These are phyloP conservation scores for Dryococelus australis DNA, from an alignment of 2,888 invertebrate species.

Conservation along the genomic window DNA sequence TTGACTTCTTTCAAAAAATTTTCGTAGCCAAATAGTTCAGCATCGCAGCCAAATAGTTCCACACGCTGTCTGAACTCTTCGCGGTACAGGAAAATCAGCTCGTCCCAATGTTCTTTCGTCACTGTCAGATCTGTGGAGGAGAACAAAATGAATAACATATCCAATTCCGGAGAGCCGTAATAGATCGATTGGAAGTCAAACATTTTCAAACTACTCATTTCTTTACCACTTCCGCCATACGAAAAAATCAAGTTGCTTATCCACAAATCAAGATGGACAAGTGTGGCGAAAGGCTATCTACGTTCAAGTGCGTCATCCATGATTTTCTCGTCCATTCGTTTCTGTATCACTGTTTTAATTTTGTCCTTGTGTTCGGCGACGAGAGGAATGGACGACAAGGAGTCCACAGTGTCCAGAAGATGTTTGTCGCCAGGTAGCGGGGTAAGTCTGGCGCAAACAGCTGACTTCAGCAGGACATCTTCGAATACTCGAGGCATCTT, in stretches of 20 bases:
- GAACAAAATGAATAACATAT: too few species aligned
- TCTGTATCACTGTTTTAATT: not conserved
- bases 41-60: too few species aligned
- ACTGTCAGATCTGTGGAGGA: too few species aligned
- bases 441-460: not conserved
- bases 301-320: not conserved
- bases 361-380: conserved; percentile 17
- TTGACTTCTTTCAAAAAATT: too few species aligned
- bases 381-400: not conserved
- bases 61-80: too few species aligned
- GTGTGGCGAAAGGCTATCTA: conserved; percentile 61
- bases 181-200: conserved; percentile 59
- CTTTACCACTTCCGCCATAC: conserved; percentile 54
- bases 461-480: conserved; percentile 44
- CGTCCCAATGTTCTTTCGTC: too few species aligned
- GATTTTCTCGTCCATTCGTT: not conserved
- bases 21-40: too few species aligned
- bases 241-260: conserved; percentile 67
- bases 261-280: conserved; percentile 68
- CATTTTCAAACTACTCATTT: conserved; percentile 62
- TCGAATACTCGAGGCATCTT: conserved; percentile 59
- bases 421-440: not conserved
- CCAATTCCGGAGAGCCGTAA: too few species aligned
- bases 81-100: too few species aligned
- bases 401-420: not conserved